phyloP scores from a whole-genome alignment of 2,888 invertebrate genomes.

The Diarsia brunnea region DNA sequence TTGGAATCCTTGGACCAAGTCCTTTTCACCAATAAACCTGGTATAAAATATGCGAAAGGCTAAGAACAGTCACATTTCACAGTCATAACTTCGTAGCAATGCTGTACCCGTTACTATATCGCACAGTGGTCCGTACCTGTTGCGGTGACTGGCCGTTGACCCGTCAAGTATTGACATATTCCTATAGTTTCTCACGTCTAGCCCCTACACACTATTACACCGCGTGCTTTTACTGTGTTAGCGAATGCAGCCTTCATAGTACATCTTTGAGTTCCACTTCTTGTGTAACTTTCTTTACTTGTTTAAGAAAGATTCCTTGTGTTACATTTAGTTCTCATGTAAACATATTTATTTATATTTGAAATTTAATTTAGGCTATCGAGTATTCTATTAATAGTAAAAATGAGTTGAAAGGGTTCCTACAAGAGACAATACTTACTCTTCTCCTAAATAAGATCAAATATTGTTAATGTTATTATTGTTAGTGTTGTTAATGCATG shows the following conservation, averaged over 20 bases:
- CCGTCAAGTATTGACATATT: conserved; percentile 90
- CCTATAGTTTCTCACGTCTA: conserved; percentile 90
- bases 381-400: background rate
- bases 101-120: conserved; percentile 81
- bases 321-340: conserved; percentile 20
- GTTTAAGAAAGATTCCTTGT: conserved; percentile 18
- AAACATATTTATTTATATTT: too few species aligned
- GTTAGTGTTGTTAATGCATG: too few species aligned
- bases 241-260: conserved; percentile 67
- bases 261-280: conserved; percentile 56
- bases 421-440: background rate
- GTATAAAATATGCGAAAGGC: conserved; percentile 57
- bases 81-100: conserved; percentile 67
- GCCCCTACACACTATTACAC: conserved; percentile 77
- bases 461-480: too few species aligned
- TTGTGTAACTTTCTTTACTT: conserved; percentile 48
- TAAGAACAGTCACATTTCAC: conserved; percentile 65
- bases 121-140: conserved; percentile 83
- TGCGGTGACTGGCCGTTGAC: conserved; percentile 87
- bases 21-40: conserved; percentile 48
- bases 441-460: background rate
- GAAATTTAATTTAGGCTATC: background rate
- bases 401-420: background rate
- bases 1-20: conserved; percentile 22
- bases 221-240: conserved; percentile 78